Percentiles rank a stretch among this genome's conserved stretches.
Conservation (phyloP, 2,113 vertebrate species). For the Mustelus asterias region DNA sequence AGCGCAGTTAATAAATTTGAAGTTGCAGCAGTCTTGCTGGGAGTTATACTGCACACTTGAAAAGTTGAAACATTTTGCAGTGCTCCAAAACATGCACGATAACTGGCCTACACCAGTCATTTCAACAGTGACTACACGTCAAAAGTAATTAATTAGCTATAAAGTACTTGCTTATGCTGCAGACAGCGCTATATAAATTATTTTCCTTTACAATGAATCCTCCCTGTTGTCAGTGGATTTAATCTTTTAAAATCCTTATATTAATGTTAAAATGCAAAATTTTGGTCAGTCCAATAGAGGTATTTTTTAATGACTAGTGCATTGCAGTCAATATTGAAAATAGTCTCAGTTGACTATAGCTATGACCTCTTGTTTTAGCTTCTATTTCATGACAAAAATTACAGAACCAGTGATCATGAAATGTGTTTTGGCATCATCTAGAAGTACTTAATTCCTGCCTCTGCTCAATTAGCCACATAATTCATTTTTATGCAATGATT, state of each 20-base stretch:
- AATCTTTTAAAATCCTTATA: not conserved
- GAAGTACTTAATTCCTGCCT: not conserved
- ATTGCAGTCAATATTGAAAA: not conserved
- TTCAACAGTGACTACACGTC: not conserved
- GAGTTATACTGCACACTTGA: not conserved
- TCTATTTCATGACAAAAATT: constrained; percentile 15
- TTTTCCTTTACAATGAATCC: not conserved
- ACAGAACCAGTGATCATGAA: not conserved
- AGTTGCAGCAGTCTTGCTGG: not conserved
- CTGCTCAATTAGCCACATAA: not conserved
- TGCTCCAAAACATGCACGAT: not conserved
- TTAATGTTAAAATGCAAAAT: not conserved
- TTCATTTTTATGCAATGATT: not conserved
- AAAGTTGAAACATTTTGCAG: not conserved
- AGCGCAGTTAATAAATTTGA: not conserved
- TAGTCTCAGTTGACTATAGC: not conserved
- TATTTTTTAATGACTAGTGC: not conserved
- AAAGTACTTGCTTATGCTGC: too few relatives aligned
- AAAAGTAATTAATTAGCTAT: too few relatives aligned
- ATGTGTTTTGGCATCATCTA: not conserved
- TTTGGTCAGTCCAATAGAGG: too few relatives aligned
- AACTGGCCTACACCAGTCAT: not conserved
- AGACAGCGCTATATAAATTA: not conserved
- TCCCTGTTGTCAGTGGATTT: not conserved
- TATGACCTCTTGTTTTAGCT: not conserved